Evolutionary conservation across 2,888 invertebrate genomes (phyloP).

Genomic region (Drosophila anomalipes): DNA sequence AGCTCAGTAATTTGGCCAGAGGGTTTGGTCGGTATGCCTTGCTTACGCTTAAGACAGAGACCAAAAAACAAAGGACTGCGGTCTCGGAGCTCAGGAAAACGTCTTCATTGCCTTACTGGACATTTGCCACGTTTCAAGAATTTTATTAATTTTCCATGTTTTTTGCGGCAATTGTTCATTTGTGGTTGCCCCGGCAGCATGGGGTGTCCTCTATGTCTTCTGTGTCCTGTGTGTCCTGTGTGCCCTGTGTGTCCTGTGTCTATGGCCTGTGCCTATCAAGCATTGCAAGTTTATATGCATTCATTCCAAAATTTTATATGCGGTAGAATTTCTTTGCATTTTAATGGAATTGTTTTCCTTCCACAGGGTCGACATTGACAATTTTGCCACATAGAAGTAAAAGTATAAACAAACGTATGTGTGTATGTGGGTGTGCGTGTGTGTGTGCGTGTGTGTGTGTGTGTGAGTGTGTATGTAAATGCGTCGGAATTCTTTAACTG

Average conservation of each 20-base stretch:
- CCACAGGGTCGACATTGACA: background rate
- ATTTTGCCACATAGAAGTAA: background rate
- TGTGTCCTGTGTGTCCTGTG: background rate
- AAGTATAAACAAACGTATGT: background rate
- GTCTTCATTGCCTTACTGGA: constrained; percentile 56
- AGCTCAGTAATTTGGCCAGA: constrained; percentile 42
- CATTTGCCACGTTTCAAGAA: constrained; percentile 58
- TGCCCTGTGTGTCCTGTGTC: background rate
- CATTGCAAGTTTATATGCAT: constrained; percentile 36
- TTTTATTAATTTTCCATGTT: constrained; percentile 65
- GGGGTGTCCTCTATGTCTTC: background rate
- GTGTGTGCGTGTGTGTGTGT: background rate
- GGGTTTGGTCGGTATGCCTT: constrained; percentile 7
- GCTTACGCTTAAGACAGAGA: constrained; percentile 1
- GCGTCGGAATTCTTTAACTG: background rate
- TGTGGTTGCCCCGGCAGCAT: constrained; percentile 38
- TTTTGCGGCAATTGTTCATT: constrained; percentile 67
- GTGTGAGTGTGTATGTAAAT: constrained; percentile 5
- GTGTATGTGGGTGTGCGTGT: background rate
- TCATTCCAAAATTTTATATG: constrained; percentile 56
- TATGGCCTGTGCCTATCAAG: constrained; percentile 18
- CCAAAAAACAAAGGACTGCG: constrained; percentile 16
- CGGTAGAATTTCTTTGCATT: constrained; percentile 35
- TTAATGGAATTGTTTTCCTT: constrained; percentile 13
- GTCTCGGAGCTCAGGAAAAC: constrained; percentile 27